Evolutionary conservation across 2,113 vertebrate genomes (phyloP).

Genomic region (Puntigrus tetrazona): DNA sequence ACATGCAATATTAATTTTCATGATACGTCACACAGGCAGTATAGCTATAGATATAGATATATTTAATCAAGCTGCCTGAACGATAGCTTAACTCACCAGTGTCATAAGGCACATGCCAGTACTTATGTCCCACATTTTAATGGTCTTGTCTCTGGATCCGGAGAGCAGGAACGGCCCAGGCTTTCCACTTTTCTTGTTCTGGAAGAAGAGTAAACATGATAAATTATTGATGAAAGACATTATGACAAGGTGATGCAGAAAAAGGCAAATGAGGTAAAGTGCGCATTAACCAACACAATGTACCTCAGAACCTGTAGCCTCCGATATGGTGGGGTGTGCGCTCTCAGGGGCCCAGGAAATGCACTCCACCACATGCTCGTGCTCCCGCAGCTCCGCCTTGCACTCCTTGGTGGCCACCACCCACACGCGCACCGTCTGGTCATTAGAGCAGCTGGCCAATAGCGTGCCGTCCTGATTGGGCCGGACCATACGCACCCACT

Average conservation of each 20-base stretch:
- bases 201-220: neutral
- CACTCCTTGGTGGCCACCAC: conserved; percentile 97
- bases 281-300: neutral
- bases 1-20: too few species aligned
- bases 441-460: conserved; percentile 98
- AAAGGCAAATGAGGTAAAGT: neutral
- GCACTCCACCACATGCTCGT: conserved; percentile 98
- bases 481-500: conserved; percentile 99
- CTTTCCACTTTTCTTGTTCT: conserved; percentile 98
- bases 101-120: conserved; percentile 99
- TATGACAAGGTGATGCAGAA: neutral
- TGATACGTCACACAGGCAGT: neutral
- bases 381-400: conserved; percentile 98
- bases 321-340: conserved; percentile 90
- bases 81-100: conserved; percentile 80
- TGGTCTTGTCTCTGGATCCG: conserved; percentile 78
- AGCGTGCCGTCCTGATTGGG: conserved; percentile 98
- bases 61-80: neutral
- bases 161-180: conserved; percentile 97
- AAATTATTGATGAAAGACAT: neutral
- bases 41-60: neutral
- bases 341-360: conserved; percentile 98
- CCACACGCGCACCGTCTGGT: conserved; percentile 99
- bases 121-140: conserved; percentile 60
- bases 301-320: conserved; percentile 98